Percentiles rank a stretch among this genome's conserved stretches.
These are phyloP conservation scores for Phalanger gymnotis DNA, from an alignment of 2,797 vertebrate genomes.

Conservation along the genomic window DNA sequence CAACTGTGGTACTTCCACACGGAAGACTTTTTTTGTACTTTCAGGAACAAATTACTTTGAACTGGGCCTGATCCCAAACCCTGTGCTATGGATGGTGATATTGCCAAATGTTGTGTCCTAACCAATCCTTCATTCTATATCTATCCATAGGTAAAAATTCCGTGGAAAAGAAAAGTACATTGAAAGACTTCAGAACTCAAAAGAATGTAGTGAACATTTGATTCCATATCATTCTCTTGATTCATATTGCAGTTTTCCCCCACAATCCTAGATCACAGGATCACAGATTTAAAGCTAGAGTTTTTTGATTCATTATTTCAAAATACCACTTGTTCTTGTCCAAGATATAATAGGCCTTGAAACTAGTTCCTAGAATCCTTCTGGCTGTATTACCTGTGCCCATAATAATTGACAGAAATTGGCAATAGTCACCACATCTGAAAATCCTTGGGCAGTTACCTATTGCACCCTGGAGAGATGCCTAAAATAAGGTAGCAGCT, in stretches of 20 bases:
- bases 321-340: neutral
- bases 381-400: neutral
- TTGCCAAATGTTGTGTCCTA: neutral
- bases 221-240: neutral
- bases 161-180: neutral
- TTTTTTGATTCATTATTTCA: neutral
- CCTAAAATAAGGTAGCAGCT: neutral
- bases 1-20: neutral
- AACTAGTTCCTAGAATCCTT: neutral
- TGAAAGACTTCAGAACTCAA: neutral
- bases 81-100: neutral
- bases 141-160: neutral
- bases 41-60: neutral
- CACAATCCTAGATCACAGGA: neutral
- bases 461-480: neutral
- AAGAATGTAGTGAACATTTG: neutral
- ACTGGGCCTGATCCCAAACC: neutral
- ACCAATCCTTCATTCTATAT: neutral
- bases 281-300: neutral
- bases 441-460: neutral
- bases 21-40: conserved; percentile 9
- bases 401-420: neutral
- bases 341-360: neutral
- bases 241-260: neutral
- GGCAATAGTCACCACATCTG: neutral